Conservation (phyloP, 2,113 vertebrate species). For the Puma concolor region DNA sequence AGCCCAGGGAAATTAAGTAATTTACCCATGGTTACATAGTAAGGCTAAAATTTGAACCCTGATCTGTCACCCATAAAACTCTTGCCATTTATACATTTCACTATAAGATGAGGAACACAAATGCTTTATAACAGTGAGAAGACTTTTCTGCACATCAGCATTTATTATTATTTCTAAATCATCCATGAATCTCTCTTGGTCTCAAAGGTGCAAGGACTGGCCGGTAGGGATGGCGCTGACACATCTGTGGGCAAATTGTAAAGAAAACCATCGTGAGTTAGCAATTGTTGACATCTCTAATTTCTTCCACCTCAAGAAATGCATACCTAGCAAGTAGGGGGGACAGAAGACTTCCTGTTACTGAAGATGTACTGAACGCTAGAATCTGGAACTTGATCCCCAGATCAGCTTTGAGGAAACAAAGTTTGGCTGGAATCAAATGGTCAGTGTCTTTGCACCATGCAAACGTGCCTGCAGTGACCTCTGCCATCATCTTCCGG, state of each 20-base stretch:
- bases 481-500: not conserved
- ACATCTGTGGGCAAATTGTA: not conserved
- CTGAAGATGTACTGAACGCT: not conserved
- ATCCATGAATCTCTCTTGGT: not conserved
- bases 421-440: not conserved
- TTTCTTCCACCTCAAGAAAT: slow-evolving; percentile 22
- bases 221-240: not conserved
- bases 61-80: not conserved
- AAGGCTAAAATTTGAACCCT: not conserved
- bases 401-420: not conserved
- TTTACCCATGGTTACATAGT: not conserved
- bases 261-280: not conserved
- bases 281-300: not conserved
- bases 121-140: not conserved
- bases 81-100: not conserved
- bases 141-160: not conserved
- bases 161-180: slow-evolving; percentile 27
- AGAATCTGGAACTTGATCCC: not conserved
- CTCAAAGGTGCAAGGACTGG: not conserved
- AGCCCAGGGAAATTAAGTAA: not conserved
- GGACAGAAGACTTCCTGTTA: not conserved
- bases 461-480: not conserved
- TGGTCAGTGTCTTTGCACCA: no score
- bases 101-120: not conserved
- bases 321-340: not conserved